Percentiles rank a stretch among this genome's conserved stretches.
phyloP scores from a whole-genome alignment of 1,140 invertebrate genomes.

The Bombus sylvicola region DNA sequence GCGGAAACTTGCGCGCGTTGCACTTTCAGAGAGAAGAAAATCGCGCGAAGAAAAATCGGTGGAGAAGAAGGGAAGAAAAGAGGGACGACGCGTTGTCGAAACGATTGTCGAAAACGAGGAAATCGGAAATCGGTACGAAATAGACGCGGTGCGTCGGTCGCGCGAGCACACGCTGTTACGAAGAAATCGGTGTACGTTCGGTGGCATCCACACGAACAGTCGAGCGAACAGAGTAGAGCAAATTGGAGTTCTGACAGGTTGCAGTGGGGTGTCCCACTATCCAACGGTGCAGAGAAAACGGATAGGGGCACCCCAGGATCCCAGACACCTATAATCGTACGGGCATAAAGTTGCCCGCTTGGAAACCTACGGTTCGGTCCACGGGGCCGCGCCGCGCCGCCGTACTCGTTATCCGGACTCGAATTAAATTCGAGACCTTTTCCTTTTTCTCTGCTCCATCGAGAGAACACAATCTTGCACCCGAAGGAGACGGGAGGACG shows the following conservation, averaged over 20 bases:
- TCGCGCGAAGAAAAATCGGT: too few relatives aligned
- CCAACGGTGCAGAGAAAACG: constrained; percentile 62
- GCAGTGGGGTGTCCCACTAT: constrained; percentile 64
- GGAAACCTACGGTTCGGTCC: constrained; percentile 43
- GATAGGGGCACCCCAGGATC: constrained; percentile 62
- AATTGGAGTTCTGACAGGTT: constrained; percentile 69
- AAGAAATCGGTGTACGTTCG: background rate
- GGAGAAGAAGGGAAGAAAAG: too few relatives aligned
- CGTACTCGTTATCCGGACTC: constrained; percentile 52
- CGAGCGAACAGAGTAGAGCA: constrained; percentile 52
- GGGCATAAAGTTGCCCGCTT: constrained; percentile 64
- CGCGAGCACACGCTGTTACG: too few relatives aligned
- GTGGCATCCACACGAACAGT: constrained; percentile 16
- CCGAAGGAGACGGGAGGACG: background rate
- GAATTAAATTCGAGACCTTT: constrained; percentile 60
- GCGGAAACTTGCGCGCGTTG: too few relatives aligned
- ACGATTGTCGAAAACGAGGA: too few relatives aligned
- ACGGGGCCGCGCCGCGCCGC: constrained; percentile 8
- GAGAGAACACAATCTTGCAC: background rate
- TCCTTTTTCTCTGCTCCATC: background rate
- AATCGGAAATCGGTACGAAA: background rate
- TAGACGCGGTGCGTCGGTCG: background rate
- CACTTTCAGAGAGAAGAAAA: too few relatives aligned
- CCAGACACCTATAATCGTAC: constrained; percentile 58
- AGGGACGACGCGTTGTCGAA: too few relatives aligned